phyloP scores from a whole-genome alignment of 1,140 invertebrate species.

The Brachionus rubens region DNA sequence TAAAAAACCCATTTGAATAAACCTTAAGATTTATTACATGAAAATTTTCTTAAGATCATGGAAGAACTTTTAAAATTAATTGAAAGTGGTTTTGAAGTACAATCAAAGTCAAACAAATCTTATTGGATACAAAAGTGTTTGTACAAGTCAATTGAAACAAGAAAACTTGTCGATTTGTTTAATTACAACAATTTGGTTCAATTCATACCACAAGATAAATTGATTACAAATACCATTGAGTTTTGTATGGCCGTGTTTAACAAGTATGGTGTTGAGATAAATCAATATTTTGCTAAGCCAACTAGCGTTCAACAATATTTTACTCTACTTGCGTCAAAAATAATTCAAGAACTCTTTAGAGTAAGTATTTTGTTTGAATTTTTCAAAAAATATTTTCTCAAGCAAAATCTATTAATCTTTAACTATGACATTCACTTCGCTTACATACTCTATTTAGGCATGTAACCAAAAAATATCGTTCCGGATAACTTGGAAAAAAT shows the following conservation, averaged over 20 bases:
- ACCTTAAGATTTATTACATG: too few species aligned
- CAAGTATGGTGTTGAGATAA: background rate
- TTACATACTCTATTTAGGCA: too few species aligned
- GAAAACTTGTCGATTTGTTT: constrained; percentile 16
- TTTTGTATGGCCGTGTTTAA: background rate
- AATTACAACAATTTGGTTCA: background rate
- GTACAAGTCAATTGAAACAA: background rate
- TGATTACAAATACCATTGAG: background rate
- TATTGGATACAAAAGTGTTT: constrained; percentile 6
- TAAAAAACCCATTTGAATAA: too few species aligned
- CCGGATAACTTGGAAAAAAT: too few species aligned
- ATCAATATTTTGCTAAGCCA: background rate
- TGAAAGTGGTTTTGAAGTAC: too few species aligned
- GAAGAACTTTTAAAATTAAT: too few species aligned
- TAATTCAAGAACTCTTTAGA: background rate
- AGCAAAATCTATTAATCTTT: too few species aligned
- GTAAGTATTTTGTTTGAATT: background rate
- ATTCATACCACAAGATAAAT: background rate
- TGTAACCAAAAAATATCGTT: too few species aligned
- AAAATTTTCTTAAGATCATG: too few species aligned
- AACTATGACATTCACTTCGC: too few species aligned
- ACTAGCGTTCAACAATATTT: background rate
- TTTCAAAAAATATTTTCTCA: too few species aligned
- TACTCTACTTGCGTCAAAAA: background rate
- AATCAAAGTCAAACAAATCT: background rate